These are phyloP conservation scores for Melikaiella ostensackeni DNA, from an alignment of 2,888 invertebrate genomes.

Conservation along the genomic window DNA sequence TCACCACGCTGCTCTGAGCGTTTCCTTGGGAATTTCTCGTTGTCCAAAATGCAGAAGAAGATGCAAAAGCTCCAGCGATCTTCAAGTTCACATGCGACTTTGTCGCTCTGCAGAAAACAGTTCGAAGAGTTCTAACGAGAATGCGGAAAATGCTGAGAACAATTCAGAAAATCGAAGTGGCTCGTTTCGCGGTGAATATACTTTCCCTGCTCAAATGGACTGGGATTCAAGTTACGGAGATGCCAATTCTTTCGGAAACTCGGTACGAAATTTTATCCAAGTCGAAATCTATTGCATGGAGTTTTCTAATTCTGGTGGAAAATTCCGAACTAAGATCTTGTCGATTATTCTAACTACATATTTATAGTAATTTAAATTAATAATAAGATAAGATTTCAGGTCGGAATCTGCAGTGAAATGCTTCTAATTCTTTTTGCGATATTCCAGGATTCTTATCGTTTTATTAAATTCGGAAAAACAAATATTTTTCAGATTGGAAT, in stretches of 20 bases:
- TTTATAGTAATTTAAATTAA: not conserved
- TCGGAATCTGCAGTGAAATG: not conserved
- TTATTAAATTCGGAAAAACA: not conserved
- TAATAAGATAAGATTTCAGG: not conserved
- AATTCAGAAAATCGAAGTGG: slow-evolving; percentile 51
- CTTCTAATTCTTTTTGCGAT: not conserved
- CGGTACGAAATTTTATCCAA: slow-evolving; percentile 66
- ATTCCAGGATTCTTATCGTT: slow-evolving; percentile 2
- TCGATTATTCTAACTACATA: not conserved
- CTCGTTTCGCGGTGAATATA: slow-evolving; percentile 69
- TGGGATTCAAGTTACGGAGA: slow-evolving; percentile 69
- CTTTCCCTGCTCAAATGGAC: slow-evolving; percentile 71
- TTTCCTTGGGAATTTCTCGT: slow-evolving; percentile 83
- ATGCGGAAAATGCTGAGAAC: not conserved
- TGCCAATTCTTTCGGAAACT: slow-evolving; percentile 70
- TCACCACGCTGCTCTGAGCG: slow-evolving; percentile 73
- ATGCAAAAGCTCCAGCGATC: slow-evolving; percentile 90
- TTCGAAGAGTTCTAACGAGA: slow-evolving; percentile 19
- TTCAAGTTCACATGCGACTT: slow-evolving; percentile 86
- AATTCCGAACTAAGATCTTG: not conserved
- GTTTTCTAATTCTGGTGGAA: slow-evolving; percentile 3
- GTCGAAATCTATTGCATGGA: slow-evolving; percentile 4
- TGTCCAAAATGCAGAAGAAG: slow-evolving; percentile 92
- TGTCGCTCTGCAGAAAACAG: slow-evolving; percentile 77
- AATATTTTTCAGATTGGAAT: not conserved